Conservation (phyloP, 2,797 vertebrate species). For the Choloepus didactylus region DNA sequence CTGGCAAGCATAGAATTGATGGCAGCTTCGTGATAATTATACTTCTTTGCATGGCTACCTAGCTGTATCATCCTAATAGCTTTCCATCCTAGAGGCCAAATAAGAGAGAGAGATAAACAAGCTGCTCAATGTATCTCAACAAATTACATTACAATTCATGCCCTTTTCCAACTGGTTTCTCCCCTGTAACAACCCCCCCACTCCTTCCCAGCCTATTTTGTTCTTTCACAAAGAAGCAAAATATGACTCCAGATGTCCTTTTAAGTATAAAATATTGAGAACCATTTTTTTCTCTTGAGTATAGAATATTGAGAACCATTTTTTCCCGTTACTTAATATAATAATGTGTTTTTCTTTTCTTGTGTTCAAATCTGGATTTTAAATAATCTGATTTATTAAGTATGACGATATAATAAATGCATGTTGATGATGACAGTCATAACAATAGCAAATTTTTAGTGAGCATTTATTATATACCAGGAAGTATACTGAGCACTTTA, state of each 20-base stretch:
- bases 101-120: constrained; percentile 58
- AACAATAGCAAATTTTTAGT: background rate
- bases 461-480: background rate
- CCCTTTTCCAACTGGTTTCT: constrained; percentile 24
- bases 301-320: background rate
- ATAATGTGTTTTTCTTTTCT: background rate
- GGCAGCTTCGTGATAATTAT: constrained; percentile 65
- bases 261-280: constrained; percentile 1
- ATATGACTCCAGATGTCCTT: background rate
- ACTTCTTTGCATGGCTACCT: constrained; percentile 54
- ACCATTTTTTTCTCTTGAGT: background rate
- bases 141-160: constrained; percentile 30
- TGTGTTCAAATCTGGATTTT: constrained; percentile 31
- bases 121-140: constrained; percentile 51
- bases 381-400: background rate
- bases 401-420: background rate
- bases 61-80: constrained; percentile 58
- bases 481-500: background rate
- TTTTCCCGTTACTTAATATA: constrained; percentile 35
- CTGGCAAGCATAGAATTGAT: constrained; percentile 60
- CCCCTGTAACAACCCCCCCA: background rate
- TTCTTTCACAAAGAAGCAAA: constrained; percentile 34
- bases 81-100: constrained; percentile 68
- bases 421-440: background rate
- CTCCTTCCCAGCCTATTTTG: background rate